These are phyloP conservation scores for Chionomys nivalis DNA, from an alignment of 2,113 vertebrate genomes.

Conservation along the genomic window DNA sequence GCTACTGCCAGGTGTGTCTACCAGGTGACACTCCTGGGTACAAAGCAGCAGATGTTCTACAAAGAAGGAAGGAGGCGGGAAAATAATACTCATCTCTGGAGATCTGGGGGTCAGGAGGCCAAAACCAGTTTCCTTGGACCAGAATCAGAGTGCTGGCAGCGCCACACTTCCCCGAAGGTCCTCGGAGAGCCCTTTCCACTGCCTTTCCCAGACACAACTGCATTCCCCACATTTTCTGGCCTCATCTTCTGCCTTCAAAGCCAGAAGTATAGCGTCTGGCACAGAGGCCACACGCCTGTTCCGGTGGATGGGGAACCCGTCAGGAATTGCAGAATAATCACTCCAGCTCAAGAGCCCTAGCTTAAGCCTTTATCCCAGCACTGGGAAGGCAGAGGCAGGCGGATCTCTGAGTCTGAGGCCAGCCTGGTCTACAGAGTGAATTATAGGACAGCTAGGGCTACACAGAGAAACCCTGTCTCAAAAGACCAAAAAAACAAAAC, in stretches of 20 bases:
- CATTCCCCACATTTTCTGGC: conserved; percentile 18
- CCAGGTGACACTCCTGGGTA: background rate
- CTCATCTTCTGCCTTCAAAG: conserved; percentile 2
- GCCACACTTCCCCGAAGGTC: background rate
- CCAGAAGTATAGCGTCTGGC: background rate
- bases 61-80: background rate
- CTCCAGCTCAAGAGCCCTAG: background rate
- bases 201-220: background rate
- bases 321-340: background rate
- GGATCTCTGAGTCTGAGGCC: background rate
- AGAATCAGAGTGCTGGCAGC: background rate
- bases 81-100: background rate
- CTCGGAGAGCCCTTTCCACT: background rate
- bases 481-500: background rate
- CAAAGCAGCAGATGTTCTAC: background rate
- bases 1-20: background rate
- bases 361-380: background rate
- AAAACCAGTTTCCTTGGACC: conserved; percentile 8
- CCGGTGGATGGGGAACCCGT: background rate
- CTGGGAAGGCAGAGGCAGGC: background rate
- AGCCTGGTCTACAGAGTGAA: background rate
- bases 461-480: background rate
- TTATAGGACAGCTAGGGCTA: background rate
- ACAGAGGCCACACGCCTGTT: background rate
- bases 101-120: background rate